A percentile compares a stretch with the other conserved stretches of the same genome.
These are phyloP conservation scores for Mormoops blainvillei DNA, from an alignment of 2,113 vertebrate species.

Conservation along the genomic window DNA sequence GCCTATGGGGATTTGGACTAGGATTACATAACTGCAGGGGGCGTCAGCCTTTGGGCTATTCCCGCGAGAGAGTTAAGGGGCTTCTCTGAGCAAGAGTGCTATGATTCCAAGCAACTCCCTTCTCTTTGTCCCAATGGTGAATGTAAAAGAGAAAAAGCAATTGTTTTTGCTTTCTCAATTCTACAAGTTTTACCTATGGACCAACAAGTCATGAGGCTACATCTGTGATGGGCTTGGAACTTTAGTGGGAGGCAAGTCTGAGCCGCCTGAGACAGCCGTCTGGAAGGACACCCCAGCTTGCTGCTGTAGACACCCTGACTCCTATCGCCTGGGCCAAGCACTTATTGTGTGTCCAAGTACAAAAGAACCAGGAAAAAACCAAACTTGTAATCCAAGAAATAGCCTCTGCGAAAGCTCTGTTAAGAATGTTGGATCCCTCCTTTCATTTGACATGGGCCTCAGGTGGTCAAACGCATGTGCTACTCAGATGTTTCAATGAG, in stretches of 20 bases:
- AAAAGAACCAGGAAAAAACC: neutral
- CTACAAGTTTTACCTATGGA: neutral
- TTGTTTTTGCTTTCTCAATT: neutral
- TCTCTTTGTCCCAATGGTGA: neutral
- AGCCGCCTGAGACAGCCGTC: neutral
- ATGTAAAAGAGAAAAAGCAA: neutral
- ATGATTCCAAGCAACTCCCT: neutral
- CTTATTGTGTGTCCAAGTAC: neutral
- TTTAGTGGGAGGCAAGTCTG: neutral
- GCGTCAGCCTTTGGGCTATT: neutral
- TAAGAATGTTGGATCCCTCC: neutral
- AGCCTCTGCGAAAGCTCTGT: neutral
- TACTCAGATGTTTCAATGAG: neutral
- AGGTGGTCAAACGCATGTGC: neutral
- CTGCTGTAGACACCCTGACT: neutral
- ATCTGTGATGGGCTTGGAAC: neutral
- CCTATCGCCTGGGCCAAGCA: neutral
- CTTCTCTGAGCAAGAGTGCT: neutral
- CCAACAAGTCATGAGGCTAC: neutral
- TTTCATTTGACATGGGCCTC: neutral
- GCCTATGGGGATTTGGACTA: rapidly evolving
- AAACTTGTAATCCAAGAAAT: neutral
- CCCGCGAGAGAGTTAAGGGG: neutral
- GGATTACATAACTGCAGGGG: neutral
- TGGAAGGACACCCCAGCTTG: neutral